phyloP scores from a whole-genome alignment of 2,888 invertebrate genomes.

The Ornithoptera alexandrae region DNA sequence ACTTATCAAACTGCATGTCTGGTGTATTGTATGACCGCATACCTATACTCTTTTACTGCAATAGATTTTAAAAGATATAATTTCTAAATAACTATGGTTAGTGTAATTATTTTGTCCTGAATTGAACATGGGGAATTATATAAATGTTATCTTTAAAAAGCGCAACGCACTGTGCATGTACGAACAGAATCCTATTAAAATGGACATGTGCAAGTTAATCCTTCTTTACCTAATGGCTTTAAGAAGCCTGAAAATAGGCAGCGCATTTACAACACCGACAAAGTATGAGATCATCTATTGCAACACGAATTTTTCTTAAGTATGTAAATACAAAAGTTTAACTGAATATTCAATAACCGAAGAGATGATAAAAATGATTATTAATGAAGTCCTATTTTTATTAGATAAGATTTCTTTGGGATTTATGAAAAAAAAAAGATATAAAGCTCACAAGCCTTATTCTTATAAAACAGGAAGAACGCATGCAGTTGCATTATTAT shows the following conservation, averaged over 20 bases:
- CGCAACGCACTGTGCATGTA: conserved; percentile 24
- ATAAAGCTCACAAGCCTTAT: no score
- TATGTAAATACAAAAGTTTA: background rate
- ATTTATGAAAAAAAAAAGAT: background rate
- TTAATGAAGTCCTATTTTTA: background rate
- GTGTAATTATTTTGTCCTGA: no score
- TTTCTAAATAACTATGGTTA: no score
- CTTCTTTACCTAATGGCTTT: conserved; percentile 29
- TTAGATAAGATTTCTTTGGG: background rate
- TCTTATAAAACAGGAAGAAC: background rate
- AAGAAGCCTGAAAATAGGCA: conserved; percentile 29
- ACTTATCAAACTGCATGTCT: no score
- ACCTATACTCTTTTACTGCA: no score
- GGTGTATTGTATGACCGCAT: no score
- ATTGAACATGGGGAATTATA: no score
- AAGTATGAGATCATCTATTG: conserved; percentile 22
- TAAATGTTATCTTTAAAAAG: conserved; percentile 11
- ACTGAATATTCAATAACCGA: background rate
- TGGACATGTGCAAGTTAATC: conserved; percentile 25
- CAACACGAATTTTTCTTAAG: background rate
- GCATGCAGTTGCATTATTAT: conserved; percentile 2
- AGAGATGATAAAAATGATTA: background rate
- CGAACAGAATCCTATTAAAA: conserved; percentile 29
- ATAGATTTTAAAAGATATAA: no score
- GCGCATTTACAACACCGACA: conserved; percentile 12